Base-by-base conservation (phyloP, 2,888 invertebrate species). In the Zaprionus obscuricornis region DNA sequence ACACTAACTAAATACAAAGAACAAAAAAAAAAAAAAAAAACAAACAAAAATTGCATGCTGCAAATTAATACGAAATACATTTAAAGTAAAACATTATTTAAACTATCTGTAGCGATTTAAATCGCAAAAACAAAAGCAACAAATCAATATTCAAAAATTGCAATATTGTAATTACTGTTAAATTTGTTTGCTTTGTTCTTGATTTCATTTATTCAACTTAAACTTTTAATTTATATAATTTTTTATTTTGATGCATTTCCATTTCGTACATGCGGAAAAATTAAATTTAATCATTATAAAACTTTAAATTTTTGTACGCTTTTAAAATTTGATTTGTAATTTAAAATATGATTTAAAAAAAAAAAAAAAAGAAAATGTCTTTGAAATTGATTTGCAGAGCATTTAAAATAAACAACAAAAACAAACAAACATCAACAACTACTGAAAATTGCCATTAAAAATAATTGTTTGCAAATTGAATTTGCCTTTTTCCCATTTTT, bases 1-100 rank as follows among this genome's bases (percentile, higher is more conserved):
- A 66, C 54, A 59, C 54, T 22, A 4, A 50, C 14, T 52, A 40
- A 29, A 39, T 24, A 33, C 43, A 46, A 22, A 16, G 50, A 29
- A 52, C 39, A 26, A 34, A 26, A 43, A 31, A 27, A 36, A 11
- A 8, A 20, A 16, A 49, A 16, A 31, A 14, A 24, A 68, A 36
- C 52, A 42, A 29, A 55, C 43, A 27, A 46, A 24, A 24, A 49
- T 37, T 59, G 69, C 66, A 60, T 63, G 49, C 58, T 58, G 77
- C 72, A 74, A 81, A 74, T 73, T 65, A 79, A 73, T 59, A 58
- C 54, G 54, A 76, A 65, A 69, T 69, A 67, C 58, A 70, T 64
- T 60, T 59, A 77, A n/a, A n/a, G 45, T 60, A 60, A 56, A 43
- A 56, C 40, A 60, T 54, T n/a, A 59, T 62, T 52, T 49, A 58